A percentile compares a stretch with the other conserved stretches of the same genome.
These are phyloP conservation scores for Oryzias dopingdopingensis DNA, from an alignment of 2,797 vertebrate species.

Conservation along the genomic window DNA sequence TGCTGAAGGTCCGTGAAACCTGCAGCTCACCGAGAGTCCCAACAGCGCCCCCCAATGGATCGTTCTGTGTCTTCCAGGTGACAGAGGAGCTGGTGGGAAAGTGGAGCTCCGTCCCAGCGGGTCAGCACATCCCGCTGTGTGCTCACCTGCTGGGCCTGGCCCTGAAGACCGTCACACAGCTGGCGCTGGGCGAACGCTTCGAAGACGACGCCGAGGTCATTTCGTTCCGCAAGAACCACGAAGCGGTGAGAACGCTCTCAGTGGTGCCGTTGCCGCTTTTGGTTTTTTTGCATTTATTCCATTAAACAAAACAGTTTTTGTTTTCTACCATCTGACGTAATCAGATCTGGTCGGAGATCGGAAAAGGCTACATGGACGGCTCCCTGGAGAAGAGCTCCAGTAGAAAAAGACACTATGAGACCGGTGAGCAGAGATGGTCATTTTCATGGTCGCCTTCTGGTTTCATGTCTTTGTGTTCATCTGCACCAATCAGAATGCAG, in stretches of 20 bases:
- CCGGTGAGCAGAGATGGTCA: slow-evolving; percentile 69
- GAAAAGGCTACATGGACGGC: slow-evolving; percentile 93
- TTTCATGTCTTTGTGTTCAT: neutral
- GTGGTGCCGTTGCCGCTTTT: neutral
- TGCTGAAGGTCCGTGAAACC: slow-evolving; percentile 81
- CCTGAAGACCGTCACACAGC: slow-evolving; percentile 91
- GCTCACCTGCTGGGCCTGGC: slow-evolving; percentile 91
- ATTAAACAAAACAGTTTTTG: neutral
- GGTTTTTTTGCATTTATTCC: too few species aligned
- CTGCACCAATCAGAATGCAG: neutral
- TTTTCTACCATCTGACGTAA: too few species aligned
- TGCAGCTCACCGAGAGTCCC: too few species aligned
- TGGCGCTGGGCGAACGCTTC: slow-evolving; percentile 88
- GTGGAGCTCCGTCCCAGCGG: slow-evolving; percentile 86
- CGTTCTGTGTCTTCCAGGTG: slow-evolving; percentile 68
- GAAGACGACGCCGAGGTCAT: slow-evolving; percentile 85
- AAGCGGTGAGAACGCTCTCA: slow-evolving; percentile 78
- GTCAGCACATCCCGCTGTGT: slow-evolving; percentile 90
- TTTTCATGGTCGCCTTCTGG: neutral
- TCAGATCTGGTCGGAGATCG: slow-evolving; percentile 96
- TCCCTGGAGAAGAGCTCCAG: slow-evolving; percentile 89
- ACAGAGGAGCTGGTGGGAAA: slow-evolving; percentile 90
- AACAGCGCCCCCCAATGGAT: neutral
- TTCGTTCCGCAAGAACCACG: slow-evolving; percentile 90
- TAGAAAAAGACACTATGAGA: slow-evolving; percentile 88